These are phyloP conservation scores for Cavia porcellus DNA, from an alignment of 2,113 vertebrate species.

Conservation along the genomic window DNA sequence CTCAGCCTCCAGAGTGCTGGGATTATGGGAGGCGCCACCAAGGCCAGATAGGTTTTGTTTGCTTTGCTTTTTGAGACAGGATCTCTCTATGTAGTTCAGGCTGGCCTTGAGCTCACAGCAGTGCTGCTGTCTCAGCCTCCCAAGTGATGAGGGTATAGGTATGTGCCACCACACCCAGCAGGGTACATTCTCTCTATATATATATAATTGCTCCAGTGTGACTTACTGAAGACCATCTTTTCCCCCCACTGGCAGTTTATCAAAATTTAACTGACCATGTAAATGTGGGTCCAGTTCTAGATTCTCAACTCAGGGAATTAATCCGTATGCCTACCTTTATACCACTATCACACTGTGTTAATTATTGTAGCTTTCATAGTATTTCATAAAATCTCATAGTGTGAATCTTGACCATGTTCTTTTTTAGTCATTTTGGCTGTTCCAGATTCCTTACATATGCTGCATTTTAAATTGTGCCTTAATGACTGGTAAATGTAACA, in stretches of 20 bases:
- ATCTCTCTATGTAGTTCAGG: neutral
- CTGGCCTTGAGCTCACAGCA: neutral
- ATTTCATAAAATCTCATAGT: slow-evolving; percentile 4
- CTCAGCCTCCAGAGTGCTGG: neutral
- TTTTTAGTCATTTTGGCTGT: neutral
- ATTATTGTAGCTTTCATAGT: neutral
- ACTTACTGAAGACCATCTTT: neutral
- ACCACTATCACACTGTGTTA: neutral
- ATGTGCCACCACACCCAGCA: neutral
- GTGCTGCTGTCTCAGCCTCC: neutral
- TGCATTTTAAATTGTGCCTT: slow-evolving; percentile 30
- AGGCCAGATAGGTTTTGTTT: neutral
- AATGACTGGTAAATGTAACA: neutral
- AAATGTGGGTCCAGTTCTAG: neutral
- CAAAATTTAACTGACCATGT: neutral
- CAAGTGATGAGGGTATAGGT: neutral
- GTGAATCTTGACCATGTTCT: neutral
- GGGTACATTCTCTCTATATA: neutral
- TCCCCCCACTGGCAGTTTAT: neutral
- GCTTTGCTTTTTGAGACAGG: neutral
- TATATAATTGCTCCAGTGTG: neutral
- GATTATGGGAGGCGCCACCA: neutral
- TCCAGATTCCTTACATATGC: neutral
- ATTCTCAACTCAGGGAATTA: neutral
- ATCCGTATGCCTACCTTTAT: neutral